Percentiles rank a stretch among this genome's conserved stretches.
Conservation (phyloP, 2,113 vertebrate genomes). For the Anolis sagrei region DNA sequence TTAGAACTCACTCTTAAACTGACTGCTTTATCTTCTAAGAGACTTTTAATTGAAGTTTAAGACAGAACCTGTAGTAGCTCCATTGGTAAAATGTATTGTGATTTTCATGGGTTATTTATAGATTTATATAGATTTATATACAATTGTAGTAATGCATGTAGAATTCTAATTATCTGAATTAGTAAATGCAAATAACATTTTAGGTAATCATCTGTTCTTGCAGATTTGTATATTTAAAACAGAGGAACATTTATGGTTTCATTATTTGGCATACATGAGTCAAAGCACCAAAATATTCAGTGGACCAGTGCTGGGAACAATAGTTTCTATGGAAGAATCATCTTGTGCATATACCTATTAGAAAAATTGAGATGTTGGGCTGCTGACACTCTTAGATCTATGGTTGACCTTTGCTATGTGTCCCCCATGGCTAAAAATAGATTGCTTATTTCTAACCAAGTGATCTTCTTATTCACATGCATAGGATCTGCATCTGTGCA, state of each 20-base stretch:
- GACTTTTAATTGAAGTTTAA: not conserved
- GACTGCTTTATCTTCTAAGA: not conserved
- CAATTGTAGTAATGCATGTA: not conserved
- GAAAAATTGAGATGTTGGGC: not conserved
- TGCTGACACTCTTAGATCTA: not conserved
- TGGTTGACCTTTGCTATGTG: not conserved
- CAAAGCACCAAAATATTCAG: not conserved
- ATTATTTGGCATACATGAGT: not conserved
- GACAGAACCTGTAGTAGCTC: not conserved
- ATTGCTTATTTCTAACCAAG: no score
- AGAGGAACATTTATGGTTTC: no score
- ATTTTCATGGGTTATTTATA: not conserved
- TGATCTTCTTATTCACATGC: no score
- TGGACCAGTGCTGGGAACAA: not conserved
- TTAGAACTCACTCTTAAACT: not conserved
- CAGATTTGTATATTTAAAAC: no score
- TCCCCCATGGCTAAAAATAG: no score
- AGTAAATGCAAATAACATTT: no score
- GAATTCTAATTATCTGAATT: no score
- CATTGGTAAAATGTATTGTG: not conserved
- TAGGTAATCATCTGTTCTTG: no score
- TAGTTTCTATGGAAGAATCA: not conserved
- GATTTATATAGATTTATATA: not conserved
- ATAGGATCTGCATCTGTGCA: no score
- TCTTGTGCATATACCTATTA: not conserved